These are phyloP conservation scores for Sebastiscus tertius DNA, from an alignment of 2,797 vertebrate genomes.

Conservation along the genomic window DNA sequence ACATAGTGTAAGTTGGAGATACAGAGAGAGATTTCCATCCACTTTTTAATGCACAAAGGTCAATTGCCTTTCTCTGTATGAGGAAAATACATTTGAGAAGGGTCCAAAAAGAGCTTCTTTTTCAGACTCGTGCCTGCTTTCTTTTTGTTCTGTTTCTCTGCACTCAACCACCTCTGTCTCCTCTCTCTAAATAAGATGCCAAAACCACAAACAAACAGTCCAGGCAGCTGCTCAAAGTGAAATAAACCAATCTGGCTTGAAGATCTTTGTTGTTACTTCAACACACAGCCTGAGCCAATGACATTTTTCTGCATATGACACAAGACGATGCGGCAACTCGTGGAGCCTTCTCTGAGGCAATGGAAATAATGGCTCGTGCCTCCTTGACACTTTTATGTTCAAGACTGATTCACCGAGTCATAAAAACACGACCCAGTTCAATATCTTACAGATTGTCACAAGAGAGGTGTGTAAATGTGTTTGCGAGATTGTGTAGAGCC, in stretches of 20 bases:
- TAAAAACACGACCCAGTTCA: not conserved
- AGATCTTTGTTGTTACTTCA: not conserved
- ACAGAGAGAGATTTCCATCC: not conserved
- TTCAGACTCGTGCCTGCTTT: not conserved
- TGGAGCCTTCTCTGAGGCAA: not conserved
- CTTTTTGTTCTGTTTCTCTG: not conserved
- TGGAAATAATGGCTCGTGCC: constrained; percentile 15
- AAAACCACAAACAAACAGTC: constrained; percentile 29
- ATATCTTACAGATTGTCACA: constrained; percentile 18
- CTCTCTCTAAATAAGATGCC: not conserved
- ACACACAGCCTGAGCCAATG: not conserved
- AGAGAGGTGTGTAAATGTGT: not conserved
- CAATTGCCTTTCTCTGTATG: rapidly evolving
- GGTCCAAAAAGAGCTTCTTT: not conserved
- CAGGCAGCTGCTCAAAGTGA: not conserved
- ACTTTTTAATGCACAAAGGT: not conserved
- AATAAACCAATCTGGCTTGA: not conserved
- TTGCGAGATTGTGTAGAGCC: not conserved
- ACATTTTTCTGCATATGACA: constrained; percentile 19
- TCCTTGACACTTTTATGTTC: constrained; percentile 46
- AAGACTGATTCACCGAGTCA: constrained; percentile 15
- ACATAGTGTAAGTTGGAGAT: not conserved
- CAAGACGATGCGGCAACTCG: not conserved
- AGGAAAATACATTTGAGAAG: not conserved
- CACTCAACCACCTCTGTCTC: not conserved